Percentiles rank a stretch among this genome's conserved stretches.
These are phyloP conservation scores for Actenoides lindsayi DNA, from an alignment of 2,113 vertebrate genomes.

Conservation along the genomic window DNA sequence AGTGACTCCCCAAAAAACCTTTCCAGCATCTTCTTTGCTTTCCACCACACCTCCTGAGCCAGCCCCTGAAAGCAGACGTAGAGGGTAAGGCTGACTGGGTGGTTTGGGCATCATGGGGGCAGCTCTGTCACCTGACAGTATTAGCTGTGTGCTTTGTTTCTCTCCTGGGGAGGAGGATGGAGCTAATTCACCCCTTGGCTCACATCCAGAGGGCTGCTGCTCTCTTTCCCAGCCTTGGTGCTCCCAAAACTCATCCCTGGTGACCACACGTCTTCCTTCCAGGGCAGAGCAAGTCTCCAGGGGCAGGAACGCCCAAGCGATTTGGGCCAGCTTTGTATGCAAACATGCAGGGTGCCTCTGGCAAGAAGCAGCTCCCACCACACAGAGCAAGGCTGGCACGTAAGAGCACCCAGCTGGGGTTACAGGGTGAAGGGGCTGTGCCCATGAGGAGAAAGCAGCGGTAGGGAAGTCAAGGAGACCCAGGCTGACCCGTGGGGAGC, in stretches of 20 bases:
- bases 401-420: neutral
- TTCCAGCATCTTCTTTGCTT: neutral
- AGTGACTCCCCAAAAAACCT: neutral
- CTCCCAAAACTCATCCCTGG: neutral
- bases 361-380: neutral
- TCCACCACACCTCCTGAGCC: neutral
- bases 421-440: neutral
- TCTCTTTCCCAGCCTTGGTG: neutral
- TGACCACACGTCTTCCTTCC: neutral
- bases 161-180: neutral
- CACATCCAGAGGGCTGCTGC: neutral
- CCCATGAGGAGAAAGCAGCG: neutral
- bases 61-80: neutral
- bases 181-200: neutral
- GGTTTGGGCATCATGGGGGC: neutral
- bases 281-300: neutral
- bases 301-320: neutral
- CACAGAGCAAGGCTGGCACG: neutral
- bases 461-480: neutral
- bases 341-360: accelerated
- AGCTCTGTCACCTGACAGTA: neutral
- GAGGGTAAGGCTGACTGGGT: neutral
- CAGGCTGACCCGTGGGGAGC: neutral
- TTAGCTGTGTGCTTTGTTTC: neutral
- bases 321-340: neutral